Evolutionary conservation across 2,797 vertebrate species (phyloP).

Genomic region (Choloepus didactylus): DNA sequence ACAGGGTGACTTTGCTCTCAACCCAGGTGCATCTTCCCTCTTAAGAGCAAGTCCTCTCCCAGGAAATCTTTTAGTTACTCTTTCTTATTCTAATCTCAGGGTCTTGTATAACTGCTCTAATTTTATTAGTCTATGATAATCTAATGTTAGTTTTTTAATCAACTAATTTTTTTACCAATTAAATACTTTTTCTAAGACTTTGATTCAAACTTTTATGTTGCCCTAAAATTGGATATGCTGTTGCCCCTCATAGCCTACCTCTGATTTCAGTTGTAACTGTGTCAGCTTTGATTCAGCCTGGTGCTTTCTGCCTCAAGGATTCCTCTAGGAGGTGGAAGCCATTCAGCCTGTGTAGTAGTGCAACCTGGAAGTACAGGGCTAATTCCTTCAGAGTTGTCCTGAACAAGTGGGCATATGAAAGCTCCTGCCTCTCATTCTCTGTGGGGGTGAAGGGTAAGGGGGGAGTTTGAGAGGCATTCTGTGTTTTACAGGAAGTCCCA

Average conservation of each 20-base stretch:
- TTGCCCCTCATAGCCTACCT: not conserved
- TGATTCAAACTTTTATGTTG: not conserved
- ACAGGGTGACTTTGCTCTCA: not conserved
- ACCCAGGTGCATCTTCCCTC: not conserved
- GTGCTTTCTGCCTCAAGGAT: not conserved
- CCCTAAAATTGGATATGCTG: not conserved
- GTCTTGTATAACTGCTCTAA: not conserved
- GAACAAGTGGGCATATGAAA: not conserved
- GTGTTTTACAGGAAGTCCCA: not conserved
- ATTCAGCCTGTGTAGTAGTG: not conserved
- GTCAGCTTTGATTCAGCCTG: not conserved
- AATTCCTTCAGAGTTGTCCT: not conserved
- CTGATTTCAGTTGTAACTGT: not conserved
- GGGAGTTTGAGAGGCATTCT: not conserved
- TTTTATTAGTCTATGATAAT: conserved; percentile 6
- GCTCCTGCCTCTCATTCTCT: not conserved
- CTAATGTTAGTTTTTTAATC: not conserved
- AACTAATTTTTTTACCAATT: not conserved
- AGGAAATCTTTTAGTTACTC: not conserved
- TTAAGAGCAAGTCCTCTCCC: not conserved
- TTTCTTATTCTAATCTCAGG: not conserved
- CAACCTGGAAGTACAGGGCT: not conserved
- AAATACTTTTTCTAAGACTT: not conserved
- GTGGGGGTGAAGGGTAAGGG: rapidly evolving
- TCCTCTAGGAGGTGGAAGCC: not conserved